Percentiles rank a stretch among this genome's conserved stretches.
These are phyloP conservation scores for Perithous albicinctus DNA, from an alignment of 2,888 invertebrate species.

Conservation along the genomic window DNA sequence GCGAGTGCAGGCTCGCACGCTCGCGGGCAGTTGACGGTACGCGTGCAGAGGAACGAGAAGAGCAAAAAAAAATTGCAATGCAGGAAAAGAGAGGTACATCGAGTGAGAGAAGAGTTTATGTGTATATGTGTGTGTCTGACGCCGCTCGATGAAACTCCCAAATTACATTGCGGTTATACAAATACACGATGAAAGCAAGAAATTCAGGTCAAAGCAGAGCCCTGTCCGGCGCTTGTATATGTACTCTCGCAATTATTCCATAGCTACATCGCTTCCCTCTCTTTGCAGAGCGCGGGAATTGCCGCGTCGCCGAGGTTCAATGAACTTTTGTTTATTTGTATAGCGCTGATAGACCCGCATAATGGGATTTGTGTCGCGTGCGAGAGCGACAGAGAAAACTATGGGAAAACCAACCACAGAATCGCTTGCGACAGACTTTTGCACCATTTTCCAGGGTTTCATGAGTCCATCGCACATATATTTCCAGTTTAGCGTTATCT, in stretches of 20 bases:
- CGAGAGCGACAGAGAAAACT: constrained; percentile 46
- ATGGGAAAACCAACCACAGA: constrained; percentile 31
- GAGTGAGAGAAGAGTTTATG: not conserved
- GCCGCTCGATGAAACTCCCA: constrained; percentile 70
- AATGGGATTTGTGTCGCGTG: constrained; percentile 60
- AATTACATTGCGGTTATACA: constrained; percentile 72
- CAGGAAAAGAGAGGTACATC: constrained; percentile 15
- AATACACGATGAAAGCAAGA: constrained; percentile 70
- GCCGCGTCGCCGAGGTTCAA: constrained; percentile 55
- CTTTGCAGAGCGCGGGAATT: constrained; percentile 25
- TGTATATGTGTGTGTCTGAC: constrained; percentile 39
- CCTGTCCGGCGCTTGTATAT: constrained; percentile 29
- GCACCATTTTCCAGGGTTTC: not conserved
- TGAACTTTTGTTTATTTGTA: constrained; percentile 69
- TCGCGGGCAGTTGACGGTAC: constrained; percentile 29
- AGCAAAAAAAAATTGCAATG: constrained; percentile 52
- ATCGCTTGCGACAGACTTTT: not conserved
- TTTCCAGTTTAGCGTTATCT: constrained; percentile 8
- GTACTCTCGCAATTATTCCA: constrained; percentile 63
- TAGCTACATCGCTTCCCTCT: constrained; percentile 20
- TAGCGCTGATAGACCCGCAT: constrained; percentile 64
- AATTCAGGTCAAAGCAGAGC: constrained; percentile 67
- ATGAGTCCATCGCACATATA: not conserved
- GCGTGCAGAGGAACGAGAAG: constrained; percentile 31
- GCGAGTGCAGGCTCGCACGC: constrained; percentile 40